phyloP scores from a whole-genome alignment of 2,113 vertebrate genomes.

The Passer domesticus region DNA sequence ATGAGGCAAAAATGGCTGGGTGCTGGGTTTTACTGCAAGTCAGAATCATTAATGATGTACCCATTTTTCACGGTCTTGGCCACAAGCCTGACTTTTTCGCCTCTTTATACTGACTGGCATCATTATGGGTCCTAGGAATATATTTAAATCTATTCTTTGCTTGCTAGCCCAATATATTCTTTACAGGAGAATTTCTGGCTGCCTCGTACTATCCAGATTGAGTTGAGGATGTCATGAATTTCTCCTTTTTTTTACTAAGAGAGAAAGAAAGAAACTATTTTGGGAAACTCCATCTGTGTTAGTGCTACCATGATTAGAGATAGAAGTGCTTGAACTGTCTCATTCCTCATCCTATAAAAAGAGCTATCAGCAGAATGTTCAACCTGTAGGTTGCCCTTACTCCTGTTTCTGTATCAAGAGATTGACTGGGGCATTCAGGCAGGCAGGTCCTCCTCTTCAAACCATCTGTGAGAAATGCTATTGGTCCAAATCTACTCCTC shows the following conservation, averaged over 20 bases:
- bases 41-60: not conserved
- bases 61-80: not conserved
- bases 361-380: not conserved
- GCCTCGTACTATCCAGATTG: not conserved
- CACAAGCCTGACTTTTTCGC: not conserved
- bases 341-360: not conserved
- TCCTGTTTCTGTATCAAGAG: not conserved
- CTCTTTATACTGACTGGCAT: not conserved
- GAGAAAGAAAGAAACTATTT: not conserved
- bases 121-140: not conserved
- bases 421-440: not conserved
- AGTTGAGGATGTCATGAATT: not conserved
- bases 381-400: not conserved
- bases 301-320: not conserved
- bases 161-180: not conserved
- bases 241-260: not conserved
- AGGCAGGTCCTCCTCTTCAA: not conserved
- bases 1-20: not conserved
- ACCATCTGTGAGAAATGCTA: not conserved
- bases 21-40: not conserved
- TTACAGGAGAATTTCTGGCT: not conserved
- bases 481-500: not conserved
- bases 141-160: not conserved
- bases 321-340: not conserved
- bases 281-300: not conserved